Evolutionary conservation across 2,888 invertebrate genomes (phyloP).

Genomic region (Silvanus unidentatus): DNA sequence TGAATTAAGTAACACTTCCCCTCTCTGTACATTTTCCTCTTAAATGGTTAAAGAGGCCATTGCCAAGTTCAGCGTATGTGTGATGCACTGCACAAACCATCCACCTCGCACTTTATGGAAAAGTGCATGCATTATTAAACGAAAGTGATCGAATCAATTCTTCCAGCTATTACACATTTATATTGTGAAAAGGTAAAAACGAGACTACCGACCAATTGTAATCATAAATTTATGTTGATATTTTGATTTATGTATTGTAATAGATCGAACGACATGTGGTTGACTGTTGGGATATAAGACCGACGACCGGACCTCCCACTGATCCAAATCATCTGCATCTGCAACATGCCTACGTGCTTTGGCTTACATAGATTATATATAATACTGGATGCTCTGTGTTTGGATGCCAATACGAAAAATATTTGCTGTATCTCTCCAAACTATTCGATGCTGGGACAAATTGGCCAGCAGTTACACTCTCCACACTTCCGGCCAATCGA

Average conservation of each 20-base stretch:
- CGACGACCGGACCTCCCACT: conserved; percentile 10
- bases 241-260: conserved; percentile 11
- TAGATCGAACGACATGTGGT: conserved; percentile 13
- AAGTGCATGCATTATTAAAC: too few relatives aligned
- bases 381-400: too few relatives aligned
- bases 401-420: too few relatives aligned
- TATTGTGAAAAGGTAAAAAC: conserved; percentile 10
- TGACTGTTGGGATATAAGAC: conserved; percentile 7
- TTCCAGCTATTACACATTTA: conserved; percentile 14
- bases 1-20: conserved; percentile 17
- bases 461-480: too few relatives aligned
- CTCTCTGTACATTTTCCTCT: conserved; percentile 9
- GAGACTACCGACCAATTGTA: conserved; percentile 3
- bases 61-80: conserved; percentile 30
- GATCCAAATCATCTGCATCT: conserved; percentile 12
- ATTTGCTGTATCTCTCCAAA: too few relatives aligned
- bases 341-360: conserved; percentile 10
- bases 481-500: too few relatives aligned
- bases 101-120: too few relatives aligned
- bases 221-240: conserved; percentile 8
- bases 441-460: too few relatives aligned
- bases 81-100: too few relatives aligned
- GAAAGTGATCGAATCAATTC: too few relatives aligned
- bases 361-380: conserved; percentile 5
- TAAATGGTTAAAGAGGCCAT: conserved; percentile 30